Evolutionary conservation across 2,113 vertebrate genomes (phyloP).

Genomic region (Sigmodon hispidus): DNA sequence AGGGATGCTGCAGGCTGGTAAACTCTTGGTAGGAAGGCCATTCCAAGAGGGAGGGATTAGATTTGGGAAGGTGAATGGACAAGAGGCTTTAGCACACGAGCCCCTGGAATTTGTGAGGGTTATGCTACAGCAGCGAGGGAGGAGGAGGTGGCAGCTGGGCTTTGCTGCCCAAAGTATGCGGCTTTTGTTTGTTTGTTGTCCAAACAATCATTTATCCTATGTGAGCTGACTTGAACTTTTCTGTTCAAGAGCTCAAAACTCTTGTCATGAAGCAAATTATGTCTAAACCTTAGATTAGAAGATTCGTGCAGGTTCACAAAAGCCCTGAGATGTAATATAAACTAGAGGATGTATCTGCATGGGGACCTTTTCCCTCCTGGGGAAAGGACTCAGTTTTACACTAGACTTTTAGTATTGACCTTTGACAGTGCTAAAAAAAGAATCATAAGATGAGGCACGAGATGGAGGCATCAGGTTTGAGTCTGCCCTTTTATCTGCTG

Average conservation of each 20-base stretch:
- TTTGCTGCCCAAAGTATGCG: background rate
- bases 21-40: conserved; percentile 44
- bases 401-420: background rate
- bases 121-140: background rate
- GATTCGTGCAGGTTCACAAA: background rate
- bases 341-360: background rate
- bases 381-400: background rate
- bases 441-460: background rate
- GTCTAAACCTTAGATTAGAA: background rate
- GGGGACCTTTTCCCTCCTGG: background rate
- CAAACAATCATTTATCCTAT: background rate
- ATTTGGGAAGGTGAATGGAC: conserved; percentile 42
- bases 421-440: background rate
- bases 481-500: conserved; percentile 18
- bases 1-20: conserved; percentile 23
- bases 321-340: background rate
- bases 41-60: background rate
- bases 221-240: background rate
- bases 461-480: background rate
- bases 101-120: conserved; percentile 39
- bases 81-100: background rate
- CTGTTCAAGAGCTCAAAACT: background rate
- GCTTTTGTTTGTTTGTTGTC: background rate
- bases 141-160: background rate
- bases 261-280: conserved; percentile 5